Evolutionary conservation across 2,888 invertebrate species (phyloP).

Genomic region (Drosophila mimetica): DNA sequence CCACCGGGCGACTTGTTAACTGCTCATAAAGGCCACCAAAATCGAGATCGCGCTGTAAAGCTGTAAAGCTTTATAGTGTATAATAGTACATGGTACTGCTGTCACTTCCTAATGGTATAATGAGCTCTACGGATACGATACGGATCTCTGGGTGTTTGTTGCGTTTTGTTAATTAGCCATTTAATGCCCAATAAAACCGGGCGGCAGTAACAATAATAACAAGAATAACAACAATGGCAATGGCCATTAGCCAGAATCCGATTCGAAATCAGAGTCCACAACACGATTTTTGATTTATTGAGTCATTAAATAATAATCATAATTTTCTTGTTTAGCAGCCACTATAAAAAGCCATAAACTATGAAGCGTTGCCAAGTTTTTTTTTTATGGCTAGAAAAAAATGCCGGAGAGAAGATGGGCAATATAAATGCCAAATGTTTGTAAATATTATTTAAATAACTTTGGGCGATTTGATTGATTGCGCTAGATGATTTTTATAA

Average conservation of each 20-base stretch:
- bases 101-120: constrained; percentile 33
- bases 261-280: constrained; percentile 37
- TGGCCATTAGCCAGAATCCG: constrained; percentile 49
- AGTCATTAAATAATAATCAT: constrained; percentile 74
- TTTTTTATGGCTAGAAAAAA: constrained; percentile 1
- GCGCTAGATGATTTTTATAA: constrained; percentile 28
- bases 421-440: constrained; percentile 18
- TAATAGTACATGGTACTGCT: background rate
- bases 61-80: background rate
- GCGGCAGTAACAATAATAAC: constrained; percentile 16
- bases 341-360: constrained; percentile 36
- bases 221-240: constrained; percentile 31
- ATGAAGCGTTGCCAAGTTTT: constrained; percentile 1
- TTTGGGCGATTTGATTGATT: constrained; percentile 35
- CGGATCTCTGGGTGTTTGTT: constrained; percentile 52
- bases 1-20: constrained; percentile 50
- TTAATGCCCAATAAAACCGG: constrained; percentile 67
- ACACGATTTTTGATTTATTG: constrained; percentile 67
- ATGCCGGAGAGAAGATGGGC: background rate
- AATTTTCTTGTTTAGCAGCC: constrained; percentile 56
- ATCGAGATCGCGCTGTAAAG: constrained; percentile 11
- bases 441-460: constrained; percentile 33
- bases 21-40: constrained; percentile 50
- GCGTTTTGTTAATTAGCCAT: constrained; percentile 75
- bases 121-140: constrained; percentile 16